Evolutionary conservation across 1,140 invertebrate species (phyloP).

Genomic region (Panagrolaimus sp.): DNA sequence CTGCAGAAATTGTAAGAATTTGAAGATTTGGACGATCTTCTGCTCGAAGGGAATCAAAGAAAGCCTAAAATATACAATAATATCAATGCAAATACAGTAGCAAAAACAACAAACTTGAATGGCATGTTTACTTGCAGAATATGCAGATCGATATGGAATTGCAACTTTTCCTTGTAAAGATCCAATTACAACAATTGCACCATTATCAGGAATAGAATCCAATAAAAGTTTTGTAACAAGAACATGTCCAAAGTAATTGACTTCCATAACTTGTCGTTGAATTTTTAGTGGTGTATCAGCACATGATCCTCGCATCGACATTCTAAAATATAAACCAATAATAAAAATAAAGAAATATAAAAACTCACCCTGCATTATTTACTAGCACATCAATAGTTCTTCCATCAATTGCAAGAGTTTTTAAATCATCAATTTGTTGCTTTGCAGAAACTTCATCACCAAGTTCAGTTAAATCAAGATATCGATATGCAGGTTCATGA

Average conservation of each 20-base stretch:
- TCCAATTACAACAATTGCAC: slow-evolving; percentile 79
- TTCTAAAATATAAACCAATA: not conserved
- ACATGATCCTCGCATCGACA: slow-evolving; percentile 68
- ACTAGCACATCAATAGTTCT: slow-evolving; percentile 18
- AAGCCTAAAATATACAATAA: slow-evolving; percentile 52
- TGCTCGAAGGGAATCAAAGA: slow-evolving; percentile 60
- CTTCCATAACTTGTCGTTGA: slow-evolving; percentile 78
- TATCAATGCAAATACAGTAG: not conserved
- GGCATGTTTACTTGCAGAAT: slow-evolving; percentile 88
- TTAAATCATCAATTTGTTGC: not conserved
- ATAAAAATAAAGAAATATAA: too few species aligned
- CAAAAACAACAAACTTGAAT: slow-evolving; percentile 58
- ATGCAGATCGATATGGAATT: slow-evolving; percentile 68
- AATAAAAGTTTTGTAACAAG: slow-evolving; percentile 78
- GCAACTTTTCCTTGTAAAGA: slow-evolving; percentile 84
- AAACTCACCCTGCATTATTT: slow-evolving; percentile 12
- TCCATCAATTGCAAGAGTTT: not conserved
- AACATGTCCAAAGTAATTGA: slow-evolving; percentile 87
- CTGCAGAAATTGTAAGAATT: slow-evolving; percentile 34
- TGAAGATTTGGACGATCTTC: slow-evolving; percentile 54
- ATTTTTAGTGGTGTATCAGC: slow-evolving; percentile 74
- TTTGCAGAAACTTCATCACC: slow-evolving; percentile 2
- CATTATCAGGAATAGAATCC: slow-evolving; percentile 71
- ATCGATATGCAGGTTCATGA: slow-evolving; percentile 15
- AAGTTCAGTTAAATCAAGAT: slow-evolving; percentile 17